Conservation (phyloP, 2,888 invertebrate species). For the Catocala sponsa region DNA sequence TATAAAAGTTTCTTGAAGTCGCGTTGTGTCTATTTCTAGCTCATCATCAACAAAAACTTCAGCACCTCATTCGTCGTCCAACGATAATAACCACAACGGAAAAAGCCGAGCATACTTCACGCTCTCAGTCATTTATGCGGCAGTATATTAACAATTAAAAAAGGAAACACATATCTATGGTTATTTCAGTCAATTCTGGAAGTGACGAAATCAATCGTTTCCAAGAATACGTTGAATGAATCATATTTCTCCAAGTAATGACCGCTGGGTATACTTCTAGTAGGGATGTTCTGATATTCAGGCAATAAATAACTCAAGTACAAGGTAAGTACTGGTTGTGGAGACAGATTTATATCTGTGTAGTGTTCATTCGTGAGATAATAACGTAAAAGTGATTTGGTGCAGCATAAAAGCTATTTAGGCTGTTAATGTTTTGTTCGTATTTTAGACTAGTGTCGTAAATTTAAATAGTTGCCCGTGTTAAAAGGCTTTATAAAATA, state of each 20-base stretch:
- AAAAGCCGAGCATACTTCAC: conserved; percentile 10
- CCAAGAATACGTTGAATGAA: conserved; percentile 36
- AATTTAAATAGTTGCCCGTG: too few relatives aligned
- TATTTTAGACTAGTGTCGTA: too few relatives aligned
- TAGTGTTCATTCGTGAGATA: conserved; percentile 44
- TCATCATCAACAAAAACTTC: conserved; percentile 19
- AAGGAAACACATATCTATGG: conserved; percentile 2
- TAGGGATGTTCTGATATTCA: conserved; percentile 52
- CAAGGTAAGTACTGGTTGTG: conserved; percentile 54
- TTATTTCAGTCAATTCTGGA: conserved; percentile 13
- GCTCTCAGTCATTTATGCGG: conserved; percentile 9
- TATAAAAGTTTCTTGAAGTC: conserved; percentile 11
- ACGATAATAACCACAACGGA: conserved; percentile 14
- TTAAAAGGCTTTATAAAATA: too few relatives aligned
- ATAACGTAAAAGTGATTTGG: conserved; percentile 48
- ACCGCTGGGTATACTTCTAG: conserved; percentile 21
- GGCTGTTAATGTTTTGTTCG: background rate
- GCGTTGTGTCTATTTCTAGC: conserved; percentile 14
- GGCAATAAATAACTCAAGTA: conserved; percentile 66
- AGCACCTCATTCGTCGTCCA: conserved; percentile 13
- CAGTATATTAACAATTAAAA: background rate
- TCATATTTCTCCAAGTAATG: conserved; percentile 46
- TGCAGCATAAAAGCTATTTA: conserved; percentile 24
- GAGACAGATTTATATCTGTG: conserved; percentile 46
- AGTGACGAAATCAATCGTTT: conserved; percentile 43